phyloP scores from a whole-genome alignment of 1,140 invertebrate genomes.

The Scaptomyza graminum region DNA sequence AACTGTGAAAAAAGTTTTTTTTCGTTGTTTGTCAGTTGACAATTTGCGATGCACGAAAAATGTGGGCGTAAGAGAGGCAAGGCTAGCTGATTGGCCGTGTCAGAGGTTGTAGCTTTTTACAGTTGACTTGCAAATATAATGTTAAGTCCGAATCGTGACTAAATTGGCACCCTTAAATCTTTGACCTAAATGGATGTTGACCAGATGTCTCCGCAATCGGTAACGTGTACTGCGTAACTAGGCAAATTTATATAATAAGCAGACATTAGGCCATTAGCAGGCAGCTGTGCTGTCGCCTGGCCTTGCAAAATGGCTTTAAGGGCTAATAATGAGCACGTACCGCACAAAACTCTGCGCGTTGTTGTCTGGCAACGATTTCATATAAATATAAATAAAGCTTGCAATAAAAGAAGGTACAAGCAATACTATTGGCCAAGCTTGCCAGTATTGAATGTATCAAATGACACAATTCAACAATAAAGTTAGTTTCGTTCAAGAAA shows the following conservation, averaged over 20 bases:
- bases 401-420: background rate
- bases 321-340: conserved; percentile 64
- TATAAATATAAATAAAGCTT: conserved; percentile 8
- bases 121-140: conserved; percentile 46
- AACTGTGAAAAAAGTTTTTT: conserved; percentile 65
- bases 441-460: conserved; percentile 24
- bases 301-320: background rate
- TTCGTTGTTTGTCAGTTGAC: conserved; percentile 47
- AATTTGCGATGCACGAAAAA: conserved; percentile 54
- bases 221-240: conserved; percentile 9
- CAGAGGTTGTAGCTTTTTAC: conserved; percentile 23
- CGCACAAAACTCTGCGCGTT: conserved; percentile 7
- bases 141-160: conserved; percentile 25
- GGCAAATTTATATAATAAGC: conserved; percentile 38
- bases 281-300: conserved; percentile 8
- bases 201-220: conserved; percentile 7
- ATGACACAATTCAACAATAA: conserved; percentile 11
- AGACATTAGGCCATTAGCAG: conserved; percentile 9
- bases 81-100: conserved; percentile 51
- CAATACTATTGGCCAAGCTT: conserved; percentile 41
- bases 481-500: conserved; percentile 9
- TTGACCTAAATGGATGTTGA: background rate
- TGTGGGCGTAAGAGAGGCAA: background rate
- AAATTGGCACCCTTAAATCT: conserved; percentile 13
- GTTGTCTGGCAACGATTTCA: background rate